Conservation (phyloP, 2,888 invertebrate genomes). For the Acrocyrtus sp. region DNA sequence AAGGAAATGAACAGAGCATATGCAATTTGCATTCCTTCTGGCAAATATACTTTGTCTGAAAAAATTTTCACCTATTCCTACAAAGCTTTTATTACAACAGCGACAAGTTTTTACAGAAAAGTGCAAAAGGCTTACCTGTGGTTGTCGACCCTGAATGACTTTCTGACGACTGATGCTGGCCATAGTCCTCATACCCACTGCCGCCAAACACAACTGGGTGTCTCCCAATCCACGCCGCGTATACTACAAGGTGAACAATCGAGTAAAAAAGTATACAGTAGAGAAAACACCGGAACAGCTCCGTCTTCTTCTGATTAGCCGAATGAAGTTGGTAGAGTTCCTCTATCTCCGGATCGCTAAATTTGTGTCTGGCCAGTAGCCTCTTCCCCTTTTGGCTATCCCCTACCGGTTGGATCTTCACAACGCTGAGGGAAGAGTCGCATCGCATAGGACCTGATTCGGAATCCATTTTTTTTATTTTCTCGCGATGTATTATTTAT, state of each 20-base stretch:
- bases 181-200: slow-evolving; percentile 7
- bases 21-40: too few species aligned
- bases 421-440: slow-evolving; percentile 63
- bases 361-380: slow-evolving; percentile 58
- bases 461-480: slow-evolving; percentile 53
- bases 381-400: slow-evolving; percentile 52
- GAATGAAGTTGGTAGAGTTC: slow-evolving; percentile 62
- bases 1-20: too few species aligned
- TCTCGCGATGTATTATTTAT: slow-evolving; percentile 5
- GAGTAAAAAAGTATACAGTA: slow-evolving; percentile 62
- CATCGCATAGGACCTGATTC: slow-evolving; percentile 60
- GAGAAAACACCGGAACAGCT: slow-evolving; percentile 62
- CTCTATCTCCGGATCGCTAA: slow-evolving; percentile 63
- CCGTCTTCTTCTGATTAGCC: slow-evolving; percentile 61
- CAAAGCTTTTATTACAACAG: too few species aligned
- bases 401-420: slow-evolving; percentile 59
- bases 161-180: not conserved
- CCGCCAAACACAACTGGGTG: slow-evolving; percentile 36
- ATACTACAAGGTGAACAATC: slow-evolving; percentile 52
- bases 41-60: too few species aligned
- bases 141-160: slow-evolving; percentile 2
- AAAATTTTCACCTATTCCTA: too few species aligned
- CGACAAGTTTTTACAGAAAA: too few species aligned
- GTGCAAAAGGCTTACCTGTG: slow-evolving; percentile 31
- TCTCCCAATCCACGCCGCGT: slow-evolving; percentile 36